Percentiles rank a stretch among this genome's conserved stretches.
Evolutionary conservation across 2,113 vertebrate genomes (phyloP).

Genomic region (Trachemys scripta): DNA sequence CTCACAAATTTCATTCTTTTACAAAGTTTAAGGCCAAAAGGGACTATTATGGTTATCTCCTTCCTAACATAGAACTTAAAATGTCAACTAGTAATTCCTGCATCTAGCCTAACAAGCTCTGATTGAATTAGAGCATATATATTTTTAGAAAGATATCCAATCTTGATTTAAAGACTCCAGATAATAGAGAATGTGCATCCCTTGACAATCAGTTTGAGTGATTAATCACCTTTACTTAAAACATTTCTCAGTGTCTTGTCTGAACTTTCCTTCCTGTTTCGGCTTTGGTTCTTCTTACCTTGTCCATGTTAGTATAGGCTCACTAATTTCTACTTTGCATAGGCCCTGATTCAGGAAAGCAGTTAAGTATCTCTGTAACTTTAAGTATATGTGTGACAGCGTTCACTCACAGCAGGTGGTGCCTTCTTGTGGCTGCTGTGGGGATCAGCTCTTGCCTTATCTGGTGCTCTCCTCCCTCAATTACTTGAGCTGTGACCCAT

Average conservation of each 20-base stretch:
- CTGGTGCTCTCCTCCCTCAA: no score
- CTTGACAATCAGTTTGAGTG: not conserved
- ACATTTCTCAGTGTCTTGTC: not conserved
- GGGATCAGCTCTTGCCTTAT: no score
- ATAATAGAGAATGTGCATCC: not conserved
- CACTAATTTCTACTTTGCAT: not conserved
- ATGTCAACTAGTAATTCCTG: fast-evolving
- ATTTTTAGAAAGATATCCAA: not conserved
- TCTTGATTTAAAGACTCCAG: not conserved
- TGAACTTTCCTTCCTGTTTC: not conserved
- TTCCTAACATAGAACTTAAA: not conserved
- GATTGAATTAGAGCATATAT: not conserved
- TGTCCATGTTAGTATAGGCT: not conserved
- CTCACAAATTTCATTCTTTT: not conserved
- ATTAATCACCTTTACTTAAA: not conserved
- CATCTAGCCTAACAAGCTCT: not conserved
- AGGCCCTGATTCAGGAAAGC: not conserved
- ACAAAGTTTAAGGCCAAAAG: not conserved
- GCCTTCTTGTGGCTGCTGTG: no score
- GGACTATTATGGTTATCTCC: not conserved
- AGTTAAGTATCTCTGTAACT: not conserved
- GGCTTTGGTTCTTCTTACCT: not conserved
- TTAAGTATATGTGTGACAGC: no score
- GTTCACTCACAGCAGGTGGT: no score
- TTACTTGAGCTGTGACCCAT: no score